Conservation (phyloP, 2,113 vertebrate species). For the Tachuris rubrigastra region DNA sequence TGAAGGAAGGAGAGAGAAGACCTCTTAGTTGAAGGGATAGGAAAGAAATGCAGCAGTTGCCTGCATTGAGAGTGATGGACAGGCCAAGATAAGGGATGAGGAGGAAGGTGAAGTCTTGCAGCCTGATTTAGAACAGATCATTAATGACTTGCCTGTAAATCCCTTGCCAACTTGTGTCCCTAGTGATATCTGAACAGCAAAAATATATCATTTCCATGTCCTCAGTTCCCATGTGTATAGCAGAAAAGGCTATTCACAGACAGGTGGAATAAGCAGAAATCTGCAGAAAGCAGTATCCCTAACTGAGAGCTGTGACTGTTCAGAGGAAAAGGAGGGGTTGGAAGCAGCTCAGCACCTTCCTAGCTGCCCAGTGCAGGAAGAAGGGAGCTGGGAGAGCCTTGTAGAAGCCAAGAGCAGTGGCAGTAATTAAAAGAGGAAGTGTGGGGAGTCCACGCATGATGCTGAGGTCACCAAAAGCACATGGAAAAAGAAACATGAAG, state of each 20-base stretch:
- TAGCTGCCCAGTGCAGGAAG: background rate
- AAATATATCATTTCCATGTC: background rate
- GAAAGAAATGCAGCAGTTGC: background rate
- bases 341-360: background rate
- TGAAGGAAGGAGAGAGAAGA: background rate
- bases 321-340: background rate
- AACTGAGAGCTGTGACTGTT: background rate
- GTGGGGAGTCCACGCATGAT: background rate
- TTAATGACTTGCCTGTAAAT: background rate
- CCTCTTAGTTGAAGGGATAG: background rate
- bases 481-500: background rate
- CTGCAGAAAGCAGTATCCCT: background rate
- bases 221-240: background rate
- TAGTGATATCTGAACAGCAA: background rate
- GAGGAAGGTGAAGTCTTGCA: background rate
- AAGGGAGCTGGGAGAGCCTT: background rate
- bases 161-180: background rate
- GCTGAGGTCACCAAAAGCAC: background rate
- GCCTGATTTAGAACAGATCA: background rate
- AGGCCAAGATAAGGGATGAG: background rate
- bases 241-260: background rate
- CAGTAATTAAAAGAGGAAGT: background rate
- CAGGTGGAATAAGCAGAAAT: background rate
- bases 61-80: background rate
- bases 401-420: background rate